phyloP scores from a whole-genome alignment of 2,113 vertebrate genomes.

The Sciurus niger region DNA sequence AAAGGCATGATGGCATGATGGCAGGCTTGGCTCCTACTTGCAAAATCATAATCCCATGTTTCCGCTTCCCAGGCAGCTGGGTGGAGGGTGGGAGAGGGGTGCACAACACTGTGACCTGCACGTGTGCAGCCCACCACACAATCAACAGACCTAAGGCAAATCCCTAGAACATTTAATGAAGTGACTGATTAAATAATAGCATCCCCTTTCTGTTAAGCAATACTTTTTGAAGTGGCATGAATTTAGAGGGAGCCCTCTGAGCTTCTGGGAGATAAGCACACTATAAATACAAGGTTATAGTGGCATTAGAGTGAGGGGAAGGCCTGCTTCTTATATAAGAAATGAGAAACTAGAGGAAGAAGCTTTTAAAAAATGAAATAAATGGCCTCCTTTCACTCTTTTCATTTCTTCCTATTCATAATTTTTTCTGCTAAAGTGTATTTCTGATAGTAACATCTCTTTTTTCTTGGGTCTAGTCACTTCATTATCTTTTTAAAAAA shows the following conservation, averaged over 20 bases:
- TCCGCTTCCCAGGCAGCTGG: neutral
- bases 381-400: conserved; percentile 6
- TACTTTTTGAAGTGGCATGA: conserved; percentile 48
- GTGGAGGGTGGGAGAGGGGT: neutral
- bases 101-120: neutral
- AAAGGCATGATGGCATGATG: neutral
- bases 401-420: conserved; percentile 35
- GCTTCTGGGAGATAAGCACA: conserved; percentile 54
- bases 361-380: conserved; percentile 47
- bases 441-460: conserved; percentile 36
- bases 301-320: conserved; percentile 23
- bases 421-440: conserved; percentile 3
- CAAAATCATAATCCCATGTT: neutral
- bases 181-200: conserved; percentile 30
- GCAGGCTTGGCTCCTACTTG: neutral
- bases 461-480: conserved; percentile 46
- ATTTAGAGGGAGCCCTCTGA: conserved; percentile 33
- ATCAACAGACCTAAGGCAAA: neutral
- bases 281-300: conserved; percentile 60
- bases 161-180: conserved; percentile 43
- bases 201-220: conserved; percentile 50
- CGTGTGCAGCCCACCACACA: neutral
- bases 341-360: conserved; percentile 51
- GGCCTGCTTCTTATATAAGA: neutral
- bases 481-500: conserved; percentile 34